Evolutionary conservation across 92 coral and sea anemone genomes (phyloP).

Genomic region (Chrysogorgia sp.): DNA sequence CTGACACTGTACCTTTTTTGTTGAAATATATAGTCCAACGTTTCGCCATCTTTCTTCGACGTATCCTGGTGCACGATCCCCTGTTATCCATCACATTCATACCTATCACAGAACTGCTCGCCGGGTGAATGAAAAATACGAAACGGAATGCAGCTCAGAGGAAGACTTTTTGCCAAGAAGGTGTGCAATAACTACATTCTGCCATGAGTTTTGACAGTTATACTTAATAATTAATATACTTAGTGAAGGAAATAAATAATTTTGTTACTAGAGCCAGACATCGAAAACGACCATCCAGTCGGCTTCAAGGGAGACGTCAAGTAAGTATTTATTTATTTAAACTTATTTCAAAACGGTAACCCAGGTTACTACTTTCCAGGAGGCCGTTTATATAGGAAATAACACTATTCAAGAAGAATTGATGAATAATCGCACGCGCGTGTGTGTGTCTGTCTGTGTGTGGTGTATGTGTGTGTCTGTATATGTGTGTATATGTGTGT

Average conservation of each 20-base stretch:
- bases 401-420: no score
- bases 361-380: no score
- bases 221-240: background rate
- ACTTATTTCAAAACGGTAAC: no score
- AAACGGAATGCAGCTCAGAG: slow-evolving; percentile 36
- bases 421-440: no score
- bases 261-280: background rate
- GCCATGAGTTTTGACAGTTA: background rate
- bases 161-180: background rate
- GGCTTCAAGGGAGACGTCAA: background rate
- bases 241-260: background rate
- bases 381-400: no score
- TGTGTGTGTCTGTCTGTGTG: no score
- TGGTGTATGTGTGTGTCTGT: no score
- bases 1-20: background rate
- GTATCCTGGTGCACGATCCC: slow-evolving; percentile 48
- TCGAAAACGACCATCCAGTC: background rate
- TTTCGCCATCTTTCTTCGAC: slow-evolving; percentile 29
- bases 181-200: background rate
- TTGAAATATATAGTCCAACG: background rate
- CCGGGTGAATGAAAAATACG: slow-evolving; percentile 55
- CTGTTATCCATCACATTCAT: slow-evolving; percentile 83
- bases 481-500: no score
- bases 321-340: background rate
- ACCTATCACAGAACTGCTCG: slow-evolving; percentile 77